Evolutionary conservation across 2,888 invertebrate species (phyloP), one percentile per base, ranked within the genome.

Genomic region (Helobdella robusta): DNA sequence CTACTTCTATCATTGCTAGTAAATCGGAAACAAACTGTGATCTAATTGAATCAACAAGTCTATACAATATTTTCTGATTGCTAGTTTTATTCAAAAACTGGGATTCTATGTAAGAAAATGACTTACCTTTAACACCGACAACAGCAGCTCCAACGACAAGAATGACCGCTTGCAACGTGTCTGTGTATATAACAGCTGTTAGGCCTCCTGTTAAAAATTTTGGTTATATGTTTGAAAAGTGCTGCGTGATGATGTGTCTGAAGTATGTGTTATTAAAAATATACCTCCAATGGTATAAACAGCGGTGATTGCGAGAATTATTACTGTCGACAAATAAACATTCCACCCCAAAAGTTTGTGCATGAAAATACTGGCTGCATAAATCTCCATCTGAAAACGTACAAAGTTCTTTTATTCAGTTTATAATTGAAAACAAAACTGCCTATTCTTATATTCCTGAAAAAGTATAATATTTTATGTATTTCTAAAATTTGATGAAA

Each of bases 151-250:
- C 83, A 54, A 79, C 70, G 6, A 83, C 69, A 76, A 83, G 80
- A 8, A 83, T 76, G 50, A 81, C 75, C 2, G 82, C 81, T 73
- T 83, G 83, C n/a, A 82, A 74, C n/a, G 80, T 79, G 71, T 82
- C 81, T 2, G 81, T 82, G 78, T 79, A 82, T 50, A 82, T 82
- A 11, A 81, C 81, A n/a, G 81, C 80, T 23, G 79, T 77, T 18
- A 82, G 73, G 0, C 82, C 82, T 32, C 80, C 80, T 74, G 63
- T 40, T 15, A 15, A 18, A 11, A 40, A 15, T 11, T 15, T 15
- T 15, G 18, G 11, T 15, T 40, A 18, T 40, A 15, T 40, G 11
- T 40, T 40, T 40, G 11, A 40, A 15, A 40, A 15, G 18, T 40
- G 18, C 44, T 40, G 11, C 18, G 20, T 15, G 23, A 59, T 59